Conservation (phyloP, 1,140 invertebrate species). For the Apis florea region DNA sequence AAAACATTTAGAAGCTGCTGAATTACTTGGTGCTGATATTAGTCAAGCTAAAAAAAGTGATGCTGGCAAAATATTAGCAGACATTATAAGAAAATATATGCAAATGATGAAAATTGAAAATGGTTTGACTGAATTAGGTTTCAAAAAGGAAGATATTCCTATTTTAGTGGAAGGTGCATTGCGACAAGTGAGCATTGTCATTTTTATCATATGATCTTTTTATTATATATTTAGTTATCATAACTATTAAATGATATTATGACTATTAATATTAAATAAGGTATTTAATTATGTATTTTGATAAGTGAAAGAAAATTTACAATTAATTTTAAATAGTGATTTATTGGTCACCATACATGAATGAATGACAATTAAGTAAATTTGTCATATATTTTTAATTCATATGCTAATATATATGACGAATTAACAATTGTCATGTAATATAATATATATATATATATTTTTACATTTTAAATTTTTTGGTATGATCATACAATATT, state of each 20-base stretch:
- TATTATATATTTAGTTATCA: too few species aligned
- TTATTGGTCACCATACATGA: conserved; percentile 23
- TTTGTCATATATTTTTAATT: conserved; percentile 14
- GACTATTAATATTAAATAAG: too few species aligned
- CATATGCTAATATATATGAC: background rate
- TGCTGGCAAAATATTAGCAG: conserved; percentile 88
- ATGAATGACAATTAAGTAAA: conserved; percentile 39
- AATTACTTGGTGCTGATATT: conserved; percentile 86
- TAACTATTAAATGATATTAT: too few species aligned
- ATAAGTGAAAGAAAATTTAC: too few species aligned
- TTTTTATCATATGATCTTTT: too few species aligned
- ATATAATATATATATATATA: background rate
- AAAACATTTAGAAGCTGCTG: conserved; percentile 91
- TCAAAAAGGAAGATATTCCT: conserved; percentile 87
- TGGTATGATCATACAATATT: conserved; percentile 10
- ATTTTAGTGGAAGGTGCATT: conserved; percentile 90
- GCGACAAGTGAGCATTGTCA: conserved; percentile 84
- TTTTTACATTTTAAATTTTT: background rate
- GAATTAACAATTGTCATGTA: conserved; percentile 39
- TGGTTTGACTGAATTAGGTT: conserved; percentile 89
- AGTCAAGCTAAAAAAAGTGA: conserved; percentile 84
- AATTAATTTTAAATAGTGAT: conserved; percentile 14
- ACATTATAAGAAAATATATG: conserved; percentile 90
- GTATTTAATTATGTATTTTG: background rate
- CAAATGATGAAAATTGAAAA: conserved; percentile 89